Conservation (phyloP, 2,797 vertebrate species). For the Spinus olivaceus region DNA sequence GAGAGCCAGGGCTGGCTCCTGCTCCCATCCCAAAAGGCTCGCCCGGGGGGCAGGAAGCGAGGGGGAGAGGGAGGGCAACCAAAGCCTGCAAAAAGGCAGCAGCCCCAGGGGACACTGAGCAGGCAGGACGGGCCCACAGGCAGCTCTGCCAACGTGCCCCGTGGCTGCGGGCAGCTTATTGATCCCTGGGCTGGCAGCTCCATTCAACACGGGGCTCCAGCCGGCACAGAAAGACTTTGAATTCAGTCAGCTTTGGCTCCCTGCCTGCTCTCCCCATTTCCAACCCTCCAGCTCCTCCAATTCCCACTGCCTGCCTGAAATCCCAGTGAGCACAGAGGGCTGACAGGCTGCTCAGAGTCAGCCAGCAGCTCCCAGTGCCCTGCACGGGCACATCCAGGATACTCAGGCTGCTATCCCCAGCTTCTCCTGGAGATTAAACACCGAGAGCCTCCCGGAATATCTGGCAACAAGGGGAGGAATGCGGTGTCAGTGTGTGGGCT, state of each 20-base stretch:
- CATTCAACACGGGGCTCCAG: background rate
- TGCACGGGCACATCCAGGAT: background rate
- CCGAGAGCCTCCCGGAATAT: background rate
- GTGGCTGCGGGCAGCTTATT: background rate
- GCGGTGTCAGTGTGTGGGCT: constrained; percentile 13
- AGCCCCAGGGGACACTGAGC: background rate
- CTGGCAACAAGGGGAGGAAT: constrained; percentile 44
- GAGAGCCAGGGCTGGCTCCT: background rate
- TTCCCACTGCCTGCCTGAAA: background rate
- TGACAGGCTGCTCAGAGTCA: accelerated
- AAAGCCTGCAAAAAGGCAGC: constrained; percentile 3
- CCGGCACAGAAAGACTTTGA: background rate
- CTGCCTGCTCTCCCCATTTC: background rate
- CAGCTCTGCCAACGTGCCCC: background rate
- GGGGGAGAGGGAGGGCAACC: background rate
- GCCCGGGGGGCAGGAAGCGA: background rate
- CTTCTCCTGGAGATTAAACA: constrained; percentile 5
- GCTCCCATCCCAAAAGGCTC: background rate
- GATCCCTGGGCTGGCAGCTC: background rate
- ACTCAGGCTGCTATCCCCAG: background rate
- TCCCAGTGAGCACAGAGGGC: background rate
- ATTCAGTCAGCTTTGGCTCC: background rate
- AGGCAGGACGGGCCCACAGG: background rate
- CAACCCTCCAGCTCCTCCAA: background rate
- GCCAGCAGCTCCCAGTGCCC: background rate